Evolutionary conservation across 2,113 vertebrate genomes (phyloP), one percentile per base, ranked within the genome.

Genomic region (Strix uralensis): DNA sequence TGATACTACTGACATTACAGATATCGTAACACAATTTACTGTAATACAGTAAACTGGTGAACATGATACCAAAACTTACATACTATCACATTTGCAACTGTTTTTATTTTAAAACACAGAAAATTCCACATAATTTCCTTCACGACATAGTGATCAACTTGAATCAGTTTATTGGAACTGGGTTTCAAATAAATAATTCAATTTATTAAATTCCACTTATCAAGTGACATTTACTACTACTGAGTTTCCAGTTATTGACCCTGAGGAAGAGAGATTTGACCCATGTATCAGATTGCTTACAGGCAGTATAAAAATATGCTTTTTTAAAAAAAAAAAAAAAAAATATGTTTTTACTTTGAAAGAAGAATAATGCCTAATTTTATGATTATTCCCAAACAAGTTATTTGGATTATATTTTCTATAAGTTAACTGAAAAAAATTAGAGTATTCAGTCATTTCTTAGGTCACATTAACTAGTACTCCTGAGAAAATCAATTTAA

Each of bases 111-210:
- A 72, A 96, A 92, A 29, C 26, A 85, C 38, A 66, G 18, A 81
- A 91, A 81, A 90, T 54, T 55, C 40, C 67, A 77, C 42, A 66
- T 19, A 12, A 95, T 87, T 65, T 81, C 47, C 59, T 46, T 88
- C 57, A 69, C 79, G 82, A 40, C 81, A 80, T 6, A 70, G 23
- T 63, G 85, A 80, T 93, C 91, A 83, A 51, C 18, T 67, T 62
- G 61, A 84, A 86, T 94, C 49, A 38, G 59, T 66, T 95, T 61
- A 66, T 95, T 91, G 49, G 42, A 77, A 93, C 25, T 87, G 9
- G 30, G 57, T 78, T 74, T 91, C 77, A 88, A 79, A 81, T 81
- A 95, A 96, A 94, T 88, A 94, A 89, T 83, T 81, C 55, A 61
- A 51, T 80, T 91, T 95, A 49, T 70, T 71, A 65, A 74, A 80